Conservation (phyloP, 1,140 invertebrate species). For the Hypsibius dujardini region DNA sequence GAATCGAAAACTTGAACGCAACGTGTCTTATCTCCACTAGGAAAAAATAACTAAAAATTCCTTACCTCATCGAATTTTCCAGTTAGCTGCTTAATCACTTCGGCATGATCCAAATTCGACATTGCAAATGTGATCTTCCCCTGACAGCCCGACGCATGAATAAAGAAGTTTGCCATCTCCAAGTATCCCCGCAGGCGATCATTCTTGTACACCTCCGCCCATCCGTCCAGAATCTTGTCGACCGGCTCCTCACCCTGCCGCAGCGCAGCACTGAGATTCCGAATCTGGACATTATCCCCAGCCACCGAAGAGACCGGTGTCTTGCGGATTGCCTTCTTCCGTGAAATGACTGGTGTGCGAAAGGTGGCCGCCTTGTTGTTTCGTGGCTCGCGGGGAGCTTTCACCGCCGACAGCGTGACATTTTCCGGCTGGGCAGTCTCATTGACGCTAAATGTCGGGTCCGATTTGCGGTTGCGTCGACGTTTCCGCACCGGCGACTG, state of each 20-base stretch:
- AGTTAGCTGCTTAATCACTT: slow-evolving; percentile 93
- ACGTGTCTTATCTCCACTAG: no score
- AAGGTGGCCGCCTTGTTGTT: not conserved
- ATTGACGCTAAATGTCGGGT: no score
- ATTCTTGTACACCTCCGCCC: not conserved
- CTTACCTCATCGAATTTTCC: slow-evolving; percentile 97
- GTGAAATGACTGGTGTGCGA: not conserved
- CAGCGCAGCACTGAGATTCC: not conserved
- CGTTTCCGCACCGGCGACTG: no score
- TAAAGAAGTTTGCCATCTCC: slow-evolving; percentile 93
- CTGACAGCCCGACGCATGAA: slow-evolving; percentile 89
- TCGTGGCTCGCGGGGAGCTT: no score
- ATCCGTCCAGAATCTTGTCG: not conserved
- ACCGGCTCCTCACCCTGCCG: not conserved
- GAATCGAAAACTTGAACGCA: no score
- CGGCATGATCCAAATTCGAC: slow-evolving; percentile 79
- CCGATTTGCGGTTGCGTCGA: no score
- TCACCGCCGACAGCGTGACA: no score
- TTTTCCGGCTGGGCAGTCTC: no score
- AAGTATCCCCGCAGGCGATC: slow-evolving; percentile 30
- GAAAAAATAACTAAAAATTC: no score
- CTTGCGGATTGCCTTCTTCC: not conserved
- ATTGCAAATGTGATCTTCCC: slow-evolving; percentile 82
- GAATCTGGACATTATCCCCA: not conserved
- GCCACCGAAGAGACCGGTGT: no score